Base-by-base conservation (phyloP, 2,888 invertebrate species). In the Philereme vetulata region DNA sequence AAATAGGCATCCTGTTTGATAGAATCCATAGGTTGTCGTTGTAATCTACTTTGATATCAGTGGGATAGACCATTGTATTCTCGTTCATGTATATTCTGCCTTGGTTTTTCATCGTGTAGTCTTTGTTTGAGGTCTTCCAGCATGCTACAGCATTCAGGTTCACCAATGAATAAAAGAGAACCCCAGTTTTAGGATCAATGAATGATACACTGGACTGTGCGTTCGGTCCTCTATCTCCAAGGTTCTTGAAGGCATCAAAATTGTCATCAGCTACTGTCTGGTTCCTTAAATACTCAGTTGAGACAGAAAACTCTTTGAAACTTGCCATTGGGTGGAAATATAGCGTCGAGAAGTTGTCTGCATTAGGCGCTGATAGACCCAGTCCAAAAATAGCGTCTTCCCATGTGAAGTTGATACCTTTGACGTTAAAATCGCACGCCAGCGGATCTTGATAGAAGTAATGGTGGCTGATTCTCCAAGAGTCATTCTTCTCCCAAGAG, bases 301-400 rank as follows among this genome's bases (percentile, higher is more conserved):
- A 95, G 0, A 97, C 96, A 0, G 95, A 83, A 77, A 96, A 97
- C 76, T 97, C 96, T 77, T 95, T 94, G 61, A 94, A 95, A 68
- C 96, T 96, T 3, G 95, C 94, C 81, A 97, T 93, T 0, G 97
- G 95, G 76, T 97, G 97, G 88, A 96, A 97, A 74, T 95, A 97
- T 3, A 97, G 81, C 0, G 95, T 95, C 60, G 96, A 94, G 78
- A 86, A 95, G 36, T 95, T 95, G 55, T 95, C 94, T 0, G 92
- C 71, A 56, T 93, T 93, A 0, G 94, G 93, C 5, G 94, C 94
- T 0, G 95, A 94, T 8, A 97, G 76, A 0, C 95, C 95, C 65
- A 97, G 79, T 0, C 96, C 96, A 67, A 96, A 96, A 1, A 97
- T 81, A 0, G 95, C 96, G 75, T 97, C 96, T 4, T 94, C 94